These are phyloP conservation scores for Denticeps clupeoides DNA, from an alignment of 2,797 vertebrate genomes.

Conservation along the genomic window DNA sequence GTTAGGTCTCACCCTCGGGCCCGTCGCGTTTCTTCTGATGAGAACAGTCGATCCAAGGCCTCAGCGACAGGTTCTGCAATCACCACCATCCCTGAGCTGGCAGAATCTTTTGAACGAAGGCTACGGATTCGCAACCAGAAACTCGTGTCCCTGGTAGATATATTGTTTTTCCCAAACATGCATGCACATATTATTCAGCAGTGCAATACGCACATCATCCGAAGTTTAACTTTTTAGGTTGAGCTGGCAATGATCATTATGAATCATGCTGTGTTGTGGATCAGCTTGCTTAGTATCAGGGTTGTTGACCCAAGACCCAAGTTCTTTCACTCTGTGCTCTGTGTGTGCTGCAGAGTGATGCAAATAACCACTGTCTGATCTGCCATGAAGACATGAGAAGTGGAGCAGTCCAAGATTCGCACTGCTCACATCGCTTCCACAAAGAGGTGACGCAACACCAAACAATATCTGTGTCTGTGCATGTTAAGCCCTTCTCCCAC, in stretches of 20 bases:
- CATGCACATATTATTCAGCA: not conserved
- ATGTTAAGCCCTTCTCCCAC: not conserved
- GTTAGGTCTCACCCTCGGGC: constrained; percentile 46
- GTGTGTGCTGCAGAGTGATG: constrained; percentile 38
- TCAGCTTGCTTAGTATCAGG: no score
- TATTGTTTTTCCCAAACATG: not conserved
- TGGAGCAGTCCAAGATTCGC: constrained; percentile 43
- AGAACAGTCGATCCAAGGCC: constrained; percentile 45
- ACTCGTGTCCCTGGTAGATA: constrained; percentile 62
- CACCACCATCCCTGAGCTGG: constrained; percentile 69
- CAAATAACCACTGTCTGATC: constrained; percentile 44
- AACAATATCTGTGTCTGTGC: not conserved
- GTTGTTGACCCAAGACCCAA: no score
- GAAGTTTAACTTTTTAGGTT: no score
- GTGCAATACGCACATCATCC: no score
- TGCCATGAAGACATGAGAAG: constrained; percentile 47
- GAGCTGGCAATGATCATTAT: no score
- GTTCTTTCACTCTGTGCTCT: constrained; percentile 3
- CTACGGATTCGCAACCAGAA: constrained; percentile 59
- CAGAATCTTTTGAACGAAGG: constrained; percentile 69
- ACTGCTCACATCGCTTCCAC: constrained; percentile 54
- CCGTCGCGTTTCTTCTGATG: constrained; percentile 56
- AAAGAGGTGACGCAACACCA: constrained; percentile 47
- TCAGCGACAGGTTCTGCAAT: constrained; percentile 46
- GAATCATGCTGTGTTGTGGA: no score